A percentile compares a stretch with the other conserved stretches of the same genome.
These are phyloP conservation scores for Coleophora deauratella DNA, from an alignment of 2,888 invertebrate genomes.

Conservation along the genomic window DNA sequence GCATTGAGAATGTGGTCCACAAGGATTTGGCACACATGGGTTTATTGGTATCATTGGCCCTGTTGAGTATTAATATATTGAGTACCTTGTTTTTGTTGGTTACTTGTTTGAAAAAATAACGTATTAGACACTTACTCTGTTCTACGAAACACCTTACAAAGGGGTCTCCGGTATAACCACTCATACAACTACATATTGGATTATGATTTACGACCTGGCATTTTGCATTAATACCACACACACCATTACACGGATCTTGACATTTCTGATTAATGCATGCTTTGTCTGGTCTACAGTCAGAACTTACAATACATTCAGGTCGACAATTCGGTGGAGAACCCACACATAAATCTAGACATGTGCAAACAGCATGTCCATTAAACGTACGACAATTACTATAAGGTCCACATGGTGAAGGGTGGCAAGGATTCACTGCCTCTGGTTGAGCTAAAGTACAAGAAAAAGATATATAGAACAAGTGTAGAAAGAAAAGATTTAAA, in stretches of 20 bases:
- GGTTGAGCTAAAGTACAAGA: constrained; percentile 52
- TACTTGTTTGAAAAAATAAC: neutral
- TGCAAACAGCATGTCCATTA: constrained; percentile 83
- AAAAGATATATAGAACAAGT: constrained; percentile 35
- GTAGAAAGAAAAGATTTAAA: constrained; percentile 30
- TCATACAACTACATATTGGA: constrained; percentile 83
- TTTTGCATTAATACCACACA: constrained; percentile 83
- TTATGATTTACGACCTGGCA: constrained; percentile 87
- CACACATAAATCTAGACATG: constrained; percentile 80
- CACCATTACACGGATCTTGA: constrained; percentile 83
- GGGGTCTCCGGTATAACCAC: constrained; percentile 83
- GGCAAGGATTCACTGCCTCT: constrained; percentile 77
- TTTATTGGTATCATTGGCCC: constrained; percentile 62
- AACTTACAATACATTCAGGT: constrained; percentile 85
- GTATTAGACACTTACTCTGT: constrained; percentile 71
- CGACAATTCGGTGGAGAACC: constrained; percentile 85
- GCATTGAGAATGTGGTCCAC: constrained; percentile 85
- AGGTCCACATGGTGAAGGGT: constrained; percentile 85
- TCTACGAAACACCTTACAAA: constrained; percentile 79
- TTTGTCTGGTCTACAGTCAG: constrained; percentile 82
- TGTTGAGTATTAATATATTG: constrained; percentile 32
- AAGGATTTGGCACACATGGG: constrained; percentile 82
- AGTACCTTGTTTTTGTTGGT: neutral
- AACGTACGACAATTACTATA: constrained; percentile 83
- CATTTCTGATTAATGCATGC: constrained; percentile 87